Conservation (phyloP, 2,888 invertebrate species). For the Pollenia griseotomentosa region DNA sequence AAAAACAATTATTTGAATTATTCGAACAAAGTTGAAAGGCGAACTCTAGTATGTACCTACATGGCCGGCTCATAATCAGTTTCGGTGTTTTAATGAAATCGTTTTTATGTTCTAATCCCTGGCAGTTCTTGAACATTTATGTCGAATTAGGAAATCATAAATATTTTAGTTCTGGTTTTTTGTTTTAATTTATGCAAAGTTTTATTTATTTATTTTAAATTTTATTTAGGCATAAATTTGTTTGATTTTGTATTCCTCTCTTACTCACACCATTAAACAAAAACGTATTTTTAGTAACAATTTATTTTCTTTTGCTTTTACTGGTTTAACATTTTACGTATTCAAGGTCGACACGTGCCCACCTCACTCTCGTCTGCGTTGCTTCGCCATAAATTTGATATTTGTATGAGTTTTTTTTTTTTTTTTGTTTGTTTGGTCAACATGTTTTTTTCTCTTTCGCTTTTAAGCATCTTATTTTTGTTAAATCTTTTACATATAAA, state of each 20-base stretch:
- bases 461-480: conserved; percentile 34
- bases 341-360: conserved; percentile 75
- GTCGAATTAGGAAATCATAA: conserved; percentile 1
- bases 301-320: conserved; percentile 69
- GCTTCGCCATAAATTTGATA: conserved; percentile 10
- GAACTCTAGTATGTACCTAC: too few relatives aligned
- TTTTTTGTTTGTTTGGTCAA: conserved; percentile 28
- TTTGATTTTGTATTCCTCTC: conserved; percentile 3
- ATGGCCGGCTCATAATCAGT: neutral
- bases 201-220: neutral
- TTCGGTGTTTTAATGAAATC: neutral
- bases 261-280: neutral
- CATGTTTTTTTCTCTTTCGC: conserved; percentile 44
- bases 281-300: conserved; percentile 44
- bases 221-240: neutral
- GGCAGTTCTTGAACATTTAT: neutral
- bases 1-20: too few relatives aligned
- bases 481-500: neutral
- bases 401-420: neutral
- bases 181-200: neutral
- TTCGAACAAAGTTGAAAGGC: too few relatives aligned
- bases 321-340: conserved; percentile 73
- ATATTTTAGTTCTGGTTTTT: conserved; percentile 4
- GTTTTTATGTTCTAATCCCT: neutral
- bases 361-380: conserved; percentile 45